Base-by-base conservation (phyloP, 1,140 invertebrate species). In the Heliconius himera region DNA sequence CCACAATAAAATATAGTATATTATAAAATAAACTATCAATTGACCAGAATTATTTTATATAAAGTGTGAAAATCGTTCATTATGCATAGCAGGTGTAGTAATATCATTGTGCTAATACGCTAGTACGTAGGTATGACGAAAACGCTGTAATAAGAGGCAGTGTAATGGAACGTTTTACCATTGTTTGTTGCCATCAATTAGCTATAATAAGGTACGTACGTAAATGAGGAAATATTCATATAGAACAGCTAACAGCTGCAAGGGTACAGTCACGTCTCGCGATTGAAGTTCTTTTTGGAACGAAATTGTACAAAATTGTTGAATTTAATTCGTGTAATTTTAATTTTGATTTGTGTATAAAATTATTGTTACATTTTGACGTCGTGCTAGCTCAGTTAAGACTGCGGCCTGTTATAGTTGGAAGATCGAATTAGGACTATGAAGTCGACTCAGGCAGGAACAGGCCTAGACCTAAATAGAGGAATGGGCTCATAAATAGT, bases 81-180 rank as follows among this genome's bases (percentile, higher is more conserved):
- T 66, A 66, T 66, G 60, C 60, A 66, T 66, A 66, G 60, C 60
- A 66, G 22, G 60, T 66, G 60, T 66, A 3, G 60, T 22, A 66
- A 66, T 66, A 66, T 66, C 60, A 66, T 16, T 66, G 60, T 66
- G 26, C 60, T 66, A 66, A 66, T 66, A 66, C 22, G 26, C 49
- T 5, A 51, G 49, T 29, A n/a, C 3, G 49, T 29, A 8, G 3
- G 60, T 26, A 29, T 66, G 60, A 66, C 60, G 60, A 66, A 66
- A 66, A 66, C 60, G 5, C 22, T 29, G 60, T 29, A 66, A 66
- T n/a, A 29, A 26, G 60, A 66, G 16, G 60, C 60, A 66, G 60
- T 66, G 60, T 66, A 66, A 66, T 66, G 60, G 60, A 66, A 66
- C 60, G 60, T 66, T 66, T 66, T 66, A 66, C 60, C 60, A 66